Percentiles rank a stretch among this genome's conserved stretches.
phyloP scores from a whole-genome alignment of 2,797 vertebrate genomes.

The Champsocephalus gunnari region DNA sequence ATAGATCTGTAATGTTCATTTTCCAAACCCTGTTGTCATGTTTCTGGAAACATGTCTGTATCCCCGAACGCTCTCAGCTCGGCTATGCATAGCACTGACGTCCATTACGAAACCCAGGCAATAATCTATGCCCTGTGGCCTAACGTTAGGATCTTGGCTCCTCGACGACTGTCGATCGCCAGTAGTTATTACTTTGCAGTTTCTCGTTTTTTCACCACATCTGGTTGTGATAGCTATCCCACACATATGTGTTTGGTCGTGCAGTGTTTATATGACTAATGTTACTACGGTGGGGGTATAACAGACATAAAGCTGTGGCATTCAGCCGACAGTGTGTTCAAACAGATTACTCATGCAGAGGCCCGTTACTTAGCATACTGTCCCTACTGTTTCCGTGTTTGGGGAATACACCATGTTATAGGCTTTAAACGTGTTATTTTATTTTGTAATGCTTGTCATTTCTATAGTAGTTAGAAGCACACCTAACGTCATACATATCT shows the following conservation, averaged over 20 bases:
- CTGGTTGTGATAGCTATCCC: not conserved
- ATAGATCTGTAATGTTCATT: not conserved
- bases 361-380: slow-evolving; percentile 55
- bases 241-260: slow-evolving; percentile 21
- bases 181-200: slow-evolving; percentile 51
- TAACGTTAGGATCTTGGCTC: slow-evolving; percentile 68
- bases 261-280: slow-evolving; percentile 1
- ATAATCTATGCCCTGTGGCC: slow-evolving; percentile 75
- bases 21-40: not conserved
- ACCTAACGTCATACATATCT: not conserved
- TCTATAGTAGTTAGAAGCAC: not conserved
- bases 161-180: slow-evolving; percentile 53
- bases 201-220: slow-evolving; percentile 30
- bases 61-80: not conserved
- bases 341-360: slow-evolving; percentile 52
- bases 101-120: slow-evolving; percentile 70
- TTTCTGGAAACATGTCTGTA: not conserved
- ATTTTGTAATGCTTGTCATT: not conserved
- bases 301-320: slow-evolving; percentile 52
- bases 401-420: not conserved
- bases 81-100: slow-evolving; percentile 32
- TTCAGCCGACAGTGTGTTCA: slow-evolving; percentile 39
- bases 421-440: not conserved
- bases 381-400: slow-evolving; percentile 21
- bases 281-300: not conserved